A percentile compares a stretch with the other conserved stretches of the same genome.
Conservation (phyloP, 92 coral and sea anemone species). For the Meandrina meandrites region DNA sequence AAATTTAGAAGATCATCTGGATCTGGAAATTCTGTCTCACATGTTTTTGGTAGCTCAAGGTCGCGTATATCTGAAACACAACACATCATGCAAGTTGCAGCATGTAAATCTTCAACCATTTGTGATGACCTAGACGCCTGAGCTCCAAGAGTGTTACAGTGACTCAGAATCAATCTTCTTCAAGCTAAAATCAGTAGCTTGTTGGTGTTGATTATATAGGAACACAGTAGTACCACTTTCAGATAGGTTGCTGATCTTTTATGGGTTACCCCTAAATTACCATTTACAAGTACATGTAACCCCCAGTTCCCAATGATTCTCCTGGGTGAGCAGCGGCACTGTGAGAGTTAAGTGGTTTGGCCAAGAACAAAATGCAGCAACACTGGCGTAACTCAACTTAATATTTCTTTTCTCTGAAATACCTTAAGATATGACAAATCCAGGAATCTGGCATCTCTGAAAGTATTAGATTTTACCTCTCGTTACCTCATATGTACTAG, state of each 20-base stretch:
- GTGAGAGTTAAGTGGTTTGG: neutral
- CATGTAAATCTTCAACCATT: neutral
- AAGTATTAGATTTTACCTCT: neutral
- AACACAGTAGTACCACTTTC: neutral
- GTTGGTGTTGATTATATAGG: neutral
- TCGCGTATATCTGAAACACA: constrained; percentile 81
- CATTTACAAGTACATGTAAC: no score
- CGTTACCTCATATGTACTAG: neutral
- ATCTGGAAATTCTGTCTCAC: constrained; percentile 97
- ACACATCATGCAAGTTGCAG: neutral
- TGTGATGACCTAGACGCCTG: no score
- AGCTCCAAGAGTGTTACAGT: neutral
- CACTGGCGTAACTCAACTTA: no score
- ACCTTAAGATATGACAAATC: neutral
- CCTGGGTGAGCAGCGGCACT: neutral
- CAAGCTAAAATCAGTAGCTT: neutral
- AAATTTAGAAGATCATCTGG: constrained; percentile 96
- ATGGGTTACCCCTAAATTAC: no score
- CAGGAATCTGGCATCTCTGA: neutral
- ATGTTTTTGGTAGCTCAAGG: constrained; percentile 93
- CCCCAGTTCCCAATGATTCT: neutral
- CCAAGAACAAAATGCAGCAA: neutral
- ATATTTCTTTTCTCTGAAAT: neutral
- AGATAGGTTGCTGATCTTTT: no score
- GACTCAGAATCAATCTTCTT: neutral